Base-by-base conservation (phyloP, 1,140 invertebrate genomes). In the Cecropterus lyciades region DNA sequence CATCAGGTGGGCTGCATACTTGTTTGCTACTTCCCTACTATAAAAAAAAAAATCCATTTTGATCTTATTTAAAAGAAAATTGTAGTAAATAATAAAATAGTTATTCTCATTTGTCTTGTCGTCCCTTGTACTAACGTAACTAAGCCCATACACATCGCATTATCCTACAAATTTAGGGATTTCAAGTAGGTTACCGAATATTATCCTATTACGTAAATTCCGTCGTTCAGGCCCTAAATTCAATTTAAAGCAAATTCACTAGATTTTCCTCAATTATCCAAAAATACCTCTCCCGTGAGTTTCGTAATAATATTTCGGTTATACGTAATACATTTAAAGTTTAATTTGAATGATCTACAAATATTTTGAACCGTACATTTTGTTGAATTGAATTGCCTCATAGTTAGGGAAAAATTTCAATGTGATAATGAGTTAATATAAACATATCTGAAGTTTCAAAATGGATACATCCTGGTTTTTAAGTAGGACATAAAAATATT, bases 161-260 rank as follows among this genome's bases (percentile, higher is more conserved):
- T 14, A 43, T 43, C n/a, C 13, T 43, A n/a, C 40, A 43, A 43
- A 43, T 43, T 43, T 43, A 43, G 40, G 5, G 13, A n/a, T 43
- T 43, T 7, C 40, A 43, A 43, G 11, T 43, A 43, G 40, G 40
- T 43, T 43, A 14, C 13, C 40, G 14, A 14, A 43, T 14, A 14
- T 43, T 43, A 43, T 43, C 40, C 40, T 43, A 43, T 43, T 43
- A 43, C 40, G 40, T 14, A 43, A 43, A 43, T 37, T 37, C n/a
- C 33, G 13, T 4, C 3, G 40, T 5, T 14, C 11, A 43, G 13
- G n/a, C 40, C 13, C 40, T 43, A 43, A 43, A 43, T 43, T 43
- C 40, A 43, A 43, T 43, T 43, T 43, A 43, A 43, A 43, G 10
- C 13, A 14, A 43, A 43, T 6, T 40, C 40, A 3, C 40, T 43